Percentiles rank a stretch among this genome's conserved stretches.
These are phyloP conservation scores for Limenitis camilla DNA, from an alignment of 2,888 invertebrate species.

Conservation along the genomic window DNA sequence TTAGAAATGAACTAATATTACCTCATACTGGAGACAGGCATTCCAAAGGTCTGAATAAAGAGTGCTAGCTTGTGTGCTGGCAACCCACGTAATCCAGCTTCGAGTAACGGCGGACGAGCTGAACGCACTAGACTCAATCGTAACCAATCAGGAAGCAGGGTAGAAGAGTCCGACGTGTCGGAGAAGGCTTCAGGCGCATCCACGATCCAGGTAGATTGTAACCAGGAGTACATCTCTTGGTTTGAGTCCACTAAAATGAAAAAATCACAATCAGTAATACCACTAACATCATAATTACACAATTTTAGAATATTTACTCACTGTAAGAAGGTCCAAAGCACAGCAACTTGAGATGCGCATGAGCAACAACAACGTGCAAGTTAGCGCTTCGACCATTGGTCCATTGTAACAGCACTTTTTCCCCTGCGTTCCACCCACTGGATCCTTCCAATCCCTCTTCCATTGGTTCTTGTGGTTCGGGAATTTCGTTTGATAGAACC, in stretches of 20 bases:
- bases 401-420: constrained; percentile 87
- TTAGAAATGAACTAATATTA: constrained; percentile 34
- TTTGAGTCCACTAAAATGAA: constrained; percentile 48
- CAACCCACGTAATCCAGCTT: constrained; percentile 88
- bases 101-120: constrained; percentile 85
- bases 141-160: constrained; percentile 92
- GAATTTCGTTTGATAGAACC: constrained; percentile 67
- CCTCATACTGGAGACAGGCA: constrained; percentile 91
- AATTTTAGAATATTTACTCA: constrained; percentile 28
- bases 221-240: constrained; percentile 81
- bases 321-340: constrained; percentile 60
- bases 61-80: constrained; percentile 92
- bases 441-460: constrained; percentile 50
- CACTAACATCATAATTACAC: not conserved
- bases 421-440: constrained; percentile 72
- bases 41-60: constrained; percentile 97
- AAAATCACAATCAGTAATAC: not conserved
- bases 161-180: constrained; percentile 37
- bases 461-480: constrained; percentile 74
- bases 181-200: constrained; percentile 58
- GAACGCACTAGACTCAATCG: constrained; percentile 92
- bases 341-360: constrained; percentile 61
- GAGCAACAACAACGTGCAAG: constrained; percentile 81
- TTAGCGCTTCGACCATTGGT: constrained; percentile 79
- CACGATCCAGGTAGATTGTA: constrained; percentile 77